Evolutionary conservation across 2,113 vertebrate species (phyloP).

Genomic region (Oncorhynchus clarkii): DNA sequence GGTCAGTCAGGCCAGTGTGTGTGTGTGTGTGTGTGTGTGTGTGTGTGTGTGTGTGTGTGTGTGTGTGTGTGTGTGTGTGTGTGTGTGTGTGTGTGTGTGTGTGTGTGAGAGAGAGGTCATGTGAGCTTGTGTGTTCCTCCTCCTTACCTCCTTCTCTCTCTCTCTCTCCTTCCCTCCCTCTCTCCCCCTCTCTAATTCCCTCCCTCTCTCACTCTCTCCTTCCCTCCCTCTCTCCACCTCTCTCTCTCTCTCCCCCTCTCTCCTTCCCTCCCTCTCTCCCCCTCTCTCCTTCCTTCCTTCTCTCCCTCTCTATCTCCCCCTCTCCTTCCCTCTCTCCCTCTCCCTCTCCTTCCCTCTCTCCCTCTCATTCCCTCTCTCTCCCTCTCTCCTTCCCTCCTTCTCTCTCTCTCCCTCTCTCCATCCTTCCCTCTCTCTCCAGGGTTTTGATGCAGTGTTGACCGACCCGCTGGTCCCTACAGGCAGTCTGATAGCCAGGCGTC

Average conservation of each 20-base stretch:
- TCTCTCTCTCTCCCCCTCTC: rapidly evolving
- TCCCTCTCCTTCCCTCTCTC: rapidly evolving
- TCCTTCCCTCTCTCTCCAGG: slow-evolving; percentile 16
- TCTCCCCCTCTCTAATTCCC: rapidly evolving
- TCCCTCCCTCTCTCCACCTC: too few species aligned
- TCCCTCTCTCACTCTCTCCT: rapidly evolving
- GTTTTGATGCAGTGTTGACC: slow-evolving; percentile 70
- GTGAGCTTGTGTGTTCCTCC: too few species aligned
- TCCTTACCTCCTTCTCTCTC: too few species aligned
- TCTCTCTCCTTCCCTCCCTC: rapidly evolving
- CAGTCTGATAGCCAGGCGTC: slow-evolving; percentile 49
- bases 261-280: too few species aligned
- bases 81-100: too few species aligned
- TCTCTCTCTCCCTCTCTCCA: too few species aligned
- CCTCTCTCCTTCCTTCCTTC: rapidly evolving
- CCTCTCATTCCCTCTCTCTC: rapidly evolving
- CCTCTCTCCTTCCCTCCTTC: rapidly evolving
- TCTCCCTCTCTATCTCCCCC: too few species aligned
- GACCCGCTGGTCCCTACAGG: slow-evolving; percentile 67
- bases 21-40: too few species aligned
- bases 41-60: too few species aligned
- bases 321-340: rapidly evolving
- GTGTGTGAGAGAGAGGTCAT: too few species aligned
- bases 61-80: too few species aligned
- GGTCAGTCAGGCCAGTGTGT: slow-evolving; percentile 29